These are phyloP conservation scores for Fregata magnificens DNA, from an alignment of 2,113 vertebrate genomes.

Conservation along the genomic window DNA sequence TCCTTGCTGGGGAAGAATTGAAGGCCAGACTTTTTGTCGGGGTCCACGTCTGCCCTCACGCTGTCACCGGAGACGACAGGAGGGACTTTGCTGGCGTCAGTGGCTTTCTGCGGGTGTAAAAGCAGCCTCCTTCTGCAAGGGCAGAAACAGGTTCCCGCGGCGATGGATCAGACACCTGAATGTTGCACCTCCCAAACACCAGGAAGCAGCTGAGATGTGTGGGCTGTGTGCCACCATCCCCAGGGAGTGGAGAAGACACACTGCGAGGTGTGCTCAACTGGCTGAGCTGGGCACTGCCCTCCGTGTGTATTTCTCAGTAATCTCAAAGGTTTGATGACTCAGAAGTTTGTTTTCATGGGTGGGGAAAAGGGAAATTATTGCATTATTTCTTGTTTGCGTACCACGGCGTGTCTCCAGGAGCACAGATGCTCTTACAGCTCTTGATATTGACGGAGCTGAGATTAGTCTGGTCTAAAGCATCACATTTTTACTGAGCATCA, in stretches of 20 bases:
- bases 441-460: not conserved
- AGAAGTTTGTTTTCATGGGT: not conserved
- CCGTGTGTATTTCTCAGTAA: not conserved
- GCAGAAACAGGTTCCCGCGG: not conserved
- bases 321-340: not conserved
- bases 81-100: not conserved
- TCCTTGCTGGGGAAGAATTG: not conserved
- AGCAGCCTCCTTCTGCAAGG: not conserved
- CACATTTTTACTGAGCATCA: not conserved
- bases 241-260: not conserved
- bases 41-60: not conserved
- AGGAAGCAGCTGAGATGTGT: not conserved
- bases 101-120: not conserved
- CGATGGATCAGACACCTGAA: not conserved
- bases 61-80: not conserved
- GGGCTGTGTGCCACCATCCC: not conserved
- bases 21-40: rapidly evolving
- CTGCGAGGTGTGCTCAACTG: not conserved
- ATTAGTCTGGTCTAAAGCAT: not conserved
- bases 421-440: not conserved
- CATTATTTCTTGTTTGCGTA: not conserved
- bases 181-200: not conserved
- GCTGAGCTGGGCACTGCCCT: not conserved
- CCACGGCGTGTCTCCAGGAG: not conserved
- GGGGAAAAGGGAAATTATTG: not conserved